Evolutionary conservation across 1,140 invertebrate species (phyloP).

Genomic region (Babylonia areolata): DNA sequence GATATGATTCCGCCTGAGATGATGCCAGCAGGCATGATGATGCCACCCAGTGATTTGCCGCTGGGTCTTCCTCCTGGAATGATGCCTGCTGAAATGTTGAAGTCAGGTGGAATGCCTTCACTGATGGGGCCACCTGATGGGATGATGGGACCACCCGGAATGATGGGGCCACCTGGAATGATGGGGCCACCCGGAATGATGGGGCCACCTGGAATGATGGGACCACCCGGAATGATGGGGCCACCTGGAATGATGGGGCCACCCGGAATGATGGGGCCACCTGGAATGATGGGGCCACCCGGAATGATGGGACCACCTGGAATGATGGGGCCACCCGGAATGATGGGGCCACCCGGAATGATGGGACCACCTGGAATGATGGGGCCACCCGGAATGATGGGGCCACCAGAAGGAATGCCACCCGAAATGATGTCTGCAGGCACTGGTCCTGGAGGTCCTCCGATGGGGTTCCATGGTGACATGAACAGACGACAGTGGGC

Average conservation of each 20-base stretch:
- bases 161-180: constrained; percentile 31
- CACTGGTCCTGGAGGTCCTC: not conserved
- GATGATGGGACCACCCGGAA: constrained; percentile 12
- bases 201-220: constrained; percentile 20
- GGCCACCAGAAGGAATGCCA: not conserved
- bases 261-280: constrained; percentile 16
- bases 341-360: not conserved
- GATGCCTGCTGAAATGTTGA: constrained; percentile 16
- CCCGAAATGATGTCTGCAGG: not conserved
- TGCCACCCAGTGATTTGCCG: not conserved
- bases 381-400: constrained; percentile 1
- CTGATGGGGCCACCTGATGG: constrained; percentile 18
- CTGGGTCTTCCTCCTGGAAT: not conserved
- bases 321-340: constrained; percentile 6
- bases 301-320: constrained; percentile 23
- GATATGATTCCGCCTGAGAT: constrained; percentile 35
- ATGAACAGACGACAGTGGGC: not conserved
- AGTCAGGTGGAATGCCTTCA: constrained; percentile 19
- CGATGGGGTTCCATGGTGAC: not conserved
- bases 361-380: constrained; percentile 25
- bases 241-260: constrained; percentile 16
- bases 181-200: constrained; percentile 8
- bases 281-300: constrained; percentile 13
- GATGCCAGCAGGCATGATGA: not conserved
- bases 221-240: constrained; percentile 13